These are phyloP conservation scores for Plumapathes pennacea DNA, from an alignment of 92 coral and sea anemone species.

Conservation along the genomic window DNA sequence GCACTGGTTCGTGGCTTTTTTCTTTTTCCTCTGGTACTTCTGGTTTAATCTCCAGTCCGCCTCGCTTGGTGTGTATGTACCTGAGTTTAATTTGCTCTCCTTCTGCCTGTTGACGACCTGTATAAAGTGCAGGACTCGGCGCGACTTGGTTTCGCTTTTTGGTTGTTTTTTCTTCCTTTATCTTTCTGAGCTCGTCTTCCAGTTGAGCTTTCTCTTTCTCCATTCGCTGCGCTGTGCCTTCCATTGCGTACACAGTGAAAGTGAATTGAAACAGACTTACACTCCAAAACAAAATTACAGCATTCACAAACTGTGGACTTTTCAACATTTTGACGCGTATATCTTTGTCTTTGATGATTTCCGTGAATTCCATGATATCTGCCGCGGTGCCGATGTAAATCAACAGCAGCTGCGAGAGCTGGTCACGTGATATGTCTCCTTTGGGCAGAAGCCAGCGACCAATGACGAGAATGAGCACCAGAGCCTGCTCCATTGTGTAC, in stretches of 20 bases:
- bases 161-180: slow-evolving; percentile 57
- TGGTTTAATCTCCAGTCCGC: slow-evolving; percentile 76
- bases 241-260: slow-evolving; percentile 77
- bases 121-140: slow-evolving; percentile 74
- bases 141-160: slow-evolving; percentile 75
- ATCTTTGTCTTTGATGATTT: slow-evolving; percentile 82
- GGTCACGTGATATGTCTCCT: slow-evolving; percentile 91
- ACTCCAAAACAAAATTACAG: slow-evolving; percentile 86
- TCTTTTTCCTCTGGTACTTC: slow-evolving; percentile 35
- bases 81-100: slow-evolving; percentile 43
- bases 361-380: slow-evolving; percentile 93
- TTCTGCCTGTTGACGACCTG: slow-evolving; percentile 20
- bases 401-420: slow-evolving; percentile 82
- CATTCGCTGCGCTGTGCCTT: slow-evolving; percentile 76
- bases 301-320: slow-evolving; percentile 67
- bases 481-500: slow-evolving; percentile 90
- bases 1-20: slow-evolving; percentile 2
- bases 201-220: slow-evolving; percentile 82
- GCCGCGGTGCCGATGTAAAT: slow-evolving; percentile 93
- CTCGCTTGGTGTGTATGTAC: slow-evolving; percentile 74
- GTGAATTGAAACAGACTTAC: slow-evolving; percentile 88
- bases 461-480: slow-evolving; percentile 89
- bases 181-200: slow-evolving; percentile 63
- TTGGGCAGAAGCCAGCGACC: slow-evolving; percentile 96
- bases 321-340: slow-evolving; percentile 71